Evolutionary conservation across 2,888 invertebrate species (phyloP), one percentile per base, ranked within the genome.

Genomic region (Hydropsyche betteni): DNA sequence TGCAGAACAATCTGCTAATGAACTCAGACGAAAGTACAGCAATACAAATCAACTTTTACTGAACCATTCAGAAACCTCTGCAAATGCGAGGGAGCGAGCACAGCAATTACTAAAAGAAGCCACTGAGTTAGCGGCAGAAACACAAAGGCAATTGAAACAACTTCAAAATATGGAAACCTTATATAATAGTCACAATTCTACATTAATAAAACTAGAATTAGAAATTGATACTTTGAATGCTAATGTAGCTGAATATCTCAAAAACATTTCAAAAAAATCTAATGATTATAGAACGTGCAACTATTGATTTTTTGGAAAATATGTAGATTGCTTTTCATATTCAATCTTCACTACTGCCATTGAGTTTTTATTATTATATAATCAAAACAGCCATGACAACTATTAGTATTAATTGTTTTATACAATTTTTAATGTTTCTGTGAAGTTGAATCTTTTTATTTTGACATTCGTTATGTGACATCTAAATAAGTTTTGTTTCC

Each of bases 71-170:
- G 89, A 89, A 80, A 90, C 91, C 80, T 96, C 96, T 6, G 91
- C 92, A 72, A 90, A 90, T 78, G 93, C 95, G 0, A 92, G 95
- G 80, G 91, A 91, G 78, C 88, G 93, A 76, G 96, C 97, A 4
- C 92, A 94, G 82, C 86, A 89, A 58, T 85, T 98, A 74, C 87
- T 94, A 74, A 91, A 92, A 80, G 89, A 93, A 79, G 97, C 98
- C 0, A 92, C 94, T 53, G 91, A 92, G 81, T 87, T 98, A 33
- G 95, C 95, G 1, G 92, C 92, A 76, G 92, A 91, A 80, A 94
- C 95, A 2, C 90, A 91, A 81, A 89, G 88, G 76, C 94, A 94
- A 83, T 86, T 93, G 34, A 91, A 91, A 80, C 91, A 92, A 81
- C 86, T 96, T 71, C 88, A 90, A 81, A 86, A 92, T 83, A 90